Base-by-base conservation (phyloP, 2,888 invertebrate species). In the Drosophila pegasa region DNA sequence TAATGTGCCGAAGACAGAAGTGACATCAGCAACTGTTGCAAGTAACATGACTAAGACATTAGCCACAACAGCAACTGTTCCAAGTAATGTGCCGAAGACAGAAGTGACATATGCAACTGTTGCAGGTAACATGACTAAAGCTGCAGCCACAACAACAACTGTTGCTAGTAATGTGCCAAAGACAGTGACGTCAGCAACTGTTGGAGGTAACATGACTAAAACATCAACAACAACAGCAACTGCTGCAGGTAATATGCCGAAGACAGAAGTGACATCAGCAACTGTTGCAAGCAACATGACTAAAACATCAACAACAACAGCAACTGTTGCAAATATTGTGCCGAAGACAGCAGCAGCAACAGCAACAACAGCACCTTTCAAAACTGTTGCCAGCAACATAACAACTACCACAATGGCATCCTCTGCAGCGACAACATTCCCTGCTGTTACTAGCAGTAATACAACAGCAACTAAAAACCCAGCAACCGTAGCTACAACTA, bases 401-500 rank as follows among this genome's bases (percentile, higher is more conserved):
- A 4, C 25, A 29, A 27, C 20, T 27, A 6, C 5, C 3, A 10
- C 38, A 31, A 74, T 45, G 5, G 2, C 50, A 6, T 1, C 29
- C 12, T 9, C n/a, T 10, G 9, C 35, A 37, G 12, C 56, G 41
- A 16, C 33, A 27, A 33, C n/a, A 43, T 3, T 12, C 3, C 22
- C 41, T 22, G 9, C 43, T n/a, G 25, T 52, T 27, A 18, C 22
- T 7, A 14, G 14, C 14, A 48, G 8, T 8, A 48, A 31, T 4
- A 20, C 31, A 2, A 14, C 27, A 45, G 12, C 64, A 27, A 18
- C 41, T 12, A 40, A 40, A 18, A 18, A 1, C 2, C 12, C 7
- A 20, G 10, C n/a, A 18, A 18, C 3, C 10, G 20, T 71, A 27
- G 60, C 59, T 38, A 52, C 65, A 35, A 35, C n/a, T 40, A 43